Evolutionary conservation across 2,888 invertebrate species (phyloP), one percentile per base, ranked within the genome.

Genomic region (Lycaena phlaeas): DNA sequence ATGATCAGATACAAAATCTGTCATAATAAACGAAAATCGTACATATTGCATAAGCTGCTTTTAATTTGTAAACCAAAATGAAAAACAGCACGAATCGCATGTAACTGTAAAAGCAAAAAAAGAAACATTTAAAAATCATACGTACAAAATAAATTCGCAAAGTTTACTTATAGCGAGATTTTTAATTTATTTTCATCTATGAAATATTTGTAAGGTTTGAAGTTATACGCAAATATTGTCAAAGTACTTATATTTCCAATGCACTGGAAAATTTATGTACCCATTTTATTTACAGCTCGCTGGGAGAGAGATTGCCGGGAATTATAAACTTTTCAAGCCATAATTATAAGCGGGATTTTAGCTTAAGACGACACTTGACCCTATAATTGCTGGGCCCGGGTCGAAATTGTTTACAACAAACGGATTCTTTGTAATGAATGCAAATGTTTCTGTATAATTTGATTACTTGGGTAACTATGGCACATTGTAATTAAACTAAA

Each of bases 251-350:
- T 34, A 34, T 34, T 34, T 34, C 18, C 34, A 34, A 34, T 34
- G 34, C 34, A 34, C 18, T 9, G 18, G 22, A 34, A 34, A 34
- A 34, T 34, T 30, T 22, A 34, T 34, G 22, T 17, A 12, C 34
- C 34, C 34, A 34, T 34, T 34, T 34, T 34, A 18, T 34, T 34
- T 34, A 34, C 34, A 34, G 22, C 22, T 12, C 34, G 22, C 22
- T 34, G 7, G 10, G 34, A 34, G 12, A 12, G 22, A 34, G 34
- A 34, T 34, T 18, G 34, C 22, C 11, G 22, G 34, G 34, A 34
- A 22, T 22, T 22, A 6, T 34, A 34, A 34, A 18, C 17, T 34
- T 22, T 22, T 6, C 34, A 22, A 18, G 34, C 18, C 18, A 18
- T 34, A 34, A 22, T 34, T 34, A 34, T 12, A 34, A 18, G 12